Evolutionary conservation across 2,113 vertebrate genomes (phyloP).

Genomic region (Eudorcas thomsonii): DNA sequence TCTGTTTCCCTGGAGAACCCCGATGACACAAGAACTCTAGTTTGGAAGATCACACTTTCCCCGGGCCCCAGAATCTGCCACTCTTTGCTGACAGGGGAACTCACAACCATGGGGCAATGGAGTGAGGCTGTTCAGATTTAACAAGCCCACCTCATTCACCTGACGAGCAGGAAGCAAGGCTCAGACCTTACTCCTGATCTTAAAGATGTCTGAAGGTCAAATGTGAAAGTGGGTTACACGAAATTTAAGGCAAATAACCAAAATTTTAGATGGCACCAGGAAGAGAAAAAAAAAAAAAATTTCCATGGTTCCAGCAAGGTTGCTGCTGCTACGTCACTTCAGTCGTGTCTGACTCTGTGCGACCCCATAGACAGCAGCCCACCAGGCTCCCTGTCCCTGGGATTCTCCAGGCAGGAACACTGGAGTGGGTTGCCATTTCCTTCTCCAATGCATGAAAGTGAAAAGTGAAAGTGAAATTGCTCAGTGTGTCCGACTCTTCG

Average conservation of each 20-base stretch:
- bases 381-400: too few species aligned
- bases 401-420: too few species aligned
- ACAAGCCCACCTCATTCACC: fast-evolving
- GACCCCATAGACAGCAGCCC: too few species aligned
- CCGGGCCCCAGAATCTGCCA: not conserved
- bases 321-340: too few species aligned
- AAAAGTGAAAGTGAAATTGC: too few species aligned
- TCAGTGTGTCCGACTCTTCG: too few species aligned
- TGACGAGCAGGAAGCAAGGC: not conserved
- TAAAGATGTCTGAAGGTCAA: not conserved
- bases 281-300: not conserved
- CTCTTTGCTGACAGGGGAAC: not conserved
- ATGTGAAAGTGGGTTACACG: fast-evolving
- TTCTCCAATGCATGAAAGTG: too few species aligned
- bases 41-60: not conserved
- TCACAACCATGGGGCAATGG: fast-evolving
- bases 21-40: fast-evolving
- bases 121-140: fast-evolving
- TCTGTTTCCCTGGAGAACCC: not conserved
- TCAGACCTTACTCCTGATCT: too few species aligned
- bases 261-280: not conserved
- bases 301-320: not conserved
- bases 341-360: too few species aligned
- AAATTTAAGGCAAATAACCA: not conserved
- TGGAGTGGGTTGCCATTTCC: too few species aligned